Conservation (phyloP, 2,888 invertebrate genomes). For the Orchestes rusci region DNA sequence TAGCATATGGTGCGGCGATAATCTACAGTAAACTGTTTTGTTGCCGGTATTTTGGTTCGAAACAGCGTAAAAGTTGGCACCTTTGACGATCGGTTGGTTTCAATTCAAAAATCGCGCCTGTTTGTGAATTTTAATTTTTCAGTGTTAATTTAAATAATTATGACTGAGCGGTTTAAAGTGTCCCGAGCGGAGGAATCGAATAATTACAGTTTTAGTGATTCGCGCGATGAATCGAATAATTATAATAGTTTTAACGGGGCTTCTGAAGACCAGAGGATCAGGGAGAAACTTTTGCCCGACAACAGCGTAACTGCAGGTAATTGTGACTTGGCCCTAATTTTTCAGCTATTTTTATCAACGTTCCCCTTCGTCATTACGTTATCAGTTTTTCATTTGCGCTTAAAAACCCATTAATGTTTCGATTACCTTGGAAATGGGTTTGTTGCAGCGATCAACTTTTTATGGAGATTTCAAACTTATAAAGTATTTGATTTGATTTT, state of each 20-base stretch:
- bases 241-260: constrained; percentile 47
- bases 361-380: too few species aligned
- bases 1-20: constrained; percentile 10
- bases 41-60: constrained; percentile 17
- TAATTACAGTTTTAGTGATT: constrained; percentile 49
- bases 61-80: constrained; percentile 20
- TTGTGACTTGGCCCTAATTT: too few species aligned
- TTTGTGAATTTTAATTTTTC: constrained; percentile 33
- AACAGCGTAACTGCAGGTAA: constrained; percentile 18
- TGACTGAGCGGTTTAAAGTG: constrained; percentile 55
- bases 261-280: constrained; percentile 32
- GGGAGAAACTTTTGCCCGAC: constrained; percentile 33
- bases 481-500: too few species aligned
- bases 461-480: too few species aligned
- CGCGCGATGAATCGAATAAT: constrained; percentile 42
- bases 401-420: too few species aligned
- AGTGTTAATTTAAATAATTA: too few species aligned
- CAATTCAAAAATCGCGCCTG: constrained; percentile 46
- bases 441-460: too few species aligned
- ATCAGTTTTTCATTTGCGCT: too few species aligned
- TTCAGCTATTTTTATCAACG: too few species aligned
- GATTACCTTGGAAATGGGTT: too few species aligned
- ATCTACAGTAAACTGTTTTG: constrained; percentile 24
- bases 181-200: constrained; percentile 53
- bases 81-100: constrained; percentile 15